Conservation (phyloP, 64 coral and sea anemone genomes). For the Actinia equina region DNA sequence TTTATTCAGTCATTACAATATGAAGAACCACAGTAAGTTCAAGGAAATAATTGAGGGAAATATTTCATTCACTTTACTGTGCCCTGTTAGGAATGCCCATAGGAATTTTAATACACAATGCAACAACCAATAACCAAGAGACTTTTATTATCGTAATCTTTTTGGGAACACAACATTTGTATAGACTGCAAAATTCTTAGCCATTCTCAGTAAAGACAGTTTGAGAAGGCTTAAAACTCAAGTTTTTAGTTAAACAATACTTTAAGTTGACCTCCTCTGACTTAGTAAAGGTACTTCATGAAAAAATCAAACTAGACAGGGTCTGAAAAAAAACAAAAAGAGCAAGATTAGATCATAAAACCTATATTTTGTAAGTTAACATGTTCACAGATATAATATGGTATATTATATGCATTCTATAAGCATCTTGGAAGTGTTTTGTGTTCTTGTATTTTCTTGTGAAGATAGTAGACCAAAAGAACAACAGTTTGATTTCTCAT, state of each 20-base stretch:
- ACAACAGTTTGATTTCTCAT: too few species aligned
- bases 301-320: background rate
- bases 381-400: too few species aligned
- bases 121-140: background rate
- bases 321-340: background rate
- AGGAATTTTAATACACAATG: background rate
- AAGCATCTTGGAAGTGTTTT: too few species aligned
- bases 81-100: too few species aligned
- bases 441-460: too few species aligned
- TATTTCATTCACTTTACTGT: too few species aligned
- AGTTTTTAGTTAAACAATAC: background rate
- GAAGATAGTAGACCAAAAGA: too few species aligned
- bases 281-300: background rate
- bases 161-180: background rate
- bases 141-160: background rate
- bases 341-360: background rate
- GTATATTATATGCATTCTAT: too few species aligned
- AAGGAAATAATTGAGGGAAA: too few species aligned
- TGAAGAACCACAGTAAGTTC: too few species aligned
- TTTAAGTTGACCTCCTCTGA: background rate
- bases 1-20: too few species aligned
- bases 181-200: background rate
- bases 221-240: background rate
- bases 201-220: background rate
- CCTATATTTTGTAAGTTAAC: too few species aligned